These are phyloP conservation scores for Calypte anna DNA, from an alignment of 2,113 vertebrate species.

Conservation along the genomic window DNA sequence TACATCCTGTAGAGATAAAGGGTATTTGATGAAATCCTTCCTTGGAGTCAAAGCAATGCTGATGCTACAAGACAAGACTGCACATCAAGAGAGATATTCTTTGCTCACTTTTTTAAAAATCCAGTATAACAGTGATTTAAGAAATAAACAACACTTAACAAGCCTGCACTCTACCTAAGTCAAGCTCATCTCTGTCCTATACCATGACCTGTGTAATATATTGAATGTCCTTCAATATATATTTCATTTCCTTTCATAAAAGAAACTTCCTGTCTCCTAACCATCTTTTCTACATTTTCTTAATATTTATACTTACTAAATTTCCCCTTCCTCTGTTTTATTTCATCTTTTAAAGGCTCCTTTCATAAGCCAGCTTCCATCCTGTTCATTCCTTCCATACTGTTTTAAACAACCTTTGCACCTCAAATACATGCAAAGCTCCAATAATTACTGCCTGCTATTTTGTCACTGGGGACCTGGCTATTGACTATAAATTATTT, in stretches of 20 bases:
- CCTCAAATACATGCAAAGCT: not conserved
- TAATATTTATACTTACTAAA: not conserved
- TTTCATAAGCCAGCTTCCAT: not conserved
- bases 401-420: not conserved
- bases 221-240: not conserved
- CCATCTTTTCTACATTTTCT: not conserved
- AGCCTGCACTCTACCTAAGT: not conserved
- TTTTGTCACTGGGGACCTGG: not conserved
- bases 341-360: not conserved
- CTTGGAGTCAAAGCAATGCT: not conserved
- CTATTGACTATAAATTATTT: not conserved
- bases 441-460: not conserved
- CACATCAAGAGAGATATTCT: not conserved
- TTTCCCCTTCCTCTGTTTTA: not conserved
- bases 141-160: not conserved
- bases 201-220: not conserved
- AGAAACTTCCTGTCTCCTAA: not conserved
- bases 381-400: too few relatives aligned
- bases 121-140: not conserved
- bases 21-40: not conserved
- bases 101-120: not conserved
- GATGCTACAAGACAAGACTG: not conserved
- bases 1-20: not conserved
- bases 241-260: too few relatives aligned
- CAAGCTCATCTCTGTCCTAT: not conserved